Evolutionary conservation across 2,113 vertebrate species (phyloP).

Genomic region (Dasyornis broadbenti): DNA sequence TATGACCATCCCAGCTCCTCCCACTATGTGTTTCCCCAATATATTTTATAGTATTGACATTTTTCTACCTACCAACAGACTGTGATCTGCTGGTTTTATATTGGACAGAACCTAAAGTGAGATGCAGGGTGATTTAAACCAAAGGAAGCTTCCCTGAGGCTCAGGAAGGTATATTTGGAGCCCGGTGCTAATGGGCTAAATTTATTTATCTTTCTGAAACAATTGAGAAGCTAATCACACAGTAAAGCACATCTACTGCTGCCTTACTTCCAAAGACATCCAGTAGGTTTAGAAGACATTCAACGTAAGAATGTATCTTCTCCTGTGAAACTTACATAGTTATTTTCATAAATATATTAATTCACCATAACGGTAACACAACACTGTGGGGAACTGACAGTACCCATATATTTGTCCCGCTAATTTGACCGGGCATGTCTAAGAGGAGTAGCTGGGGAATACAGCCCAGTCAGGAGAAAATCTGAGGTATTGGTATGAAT

Average conservation of each 20-base stretch:
- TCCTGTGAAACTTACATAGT: neutral
- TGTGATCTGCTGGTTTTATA: neutral
- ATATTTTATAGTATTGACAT: neutral
- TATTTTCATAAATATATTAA: neutral
- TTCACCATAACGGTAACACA: neutral
- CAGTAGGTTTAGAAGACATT: neutral
- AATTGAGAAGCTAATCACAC: neutral
- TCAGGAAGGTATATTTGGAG: neutral
- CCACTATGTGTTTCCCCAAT: neutral
- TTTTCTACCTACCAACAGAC: neutral
- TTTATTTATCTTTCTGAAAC: neutral
- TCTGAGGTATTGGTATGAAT: neutral
- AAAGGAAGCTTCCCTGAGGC: neutral
- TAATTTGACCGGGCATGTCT: neutral
- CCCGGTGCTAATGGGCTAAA: neutral
- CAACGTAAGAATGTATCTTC: neutral
- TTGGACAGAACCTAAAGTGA: neutral
- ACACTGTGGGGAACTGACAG: neutral
- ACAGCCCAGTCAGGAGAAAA: neutral
- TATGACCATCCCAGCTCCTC: neutral
- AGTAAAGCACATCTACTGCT: neutral
- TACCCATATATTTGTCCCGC: neutral
- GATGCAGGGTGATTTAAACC: neutral
- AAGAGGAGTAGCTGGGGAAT: neutral
- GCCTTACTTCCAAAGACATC: neutral